Percentiles rank a stretch among this genome's conserved stretches.
These are phyloP conservation scores for Caenorhabditis sp. DNA, from an alignment of 2,888 invertebrate genomes.

Conservation along the genomic window DNA sequence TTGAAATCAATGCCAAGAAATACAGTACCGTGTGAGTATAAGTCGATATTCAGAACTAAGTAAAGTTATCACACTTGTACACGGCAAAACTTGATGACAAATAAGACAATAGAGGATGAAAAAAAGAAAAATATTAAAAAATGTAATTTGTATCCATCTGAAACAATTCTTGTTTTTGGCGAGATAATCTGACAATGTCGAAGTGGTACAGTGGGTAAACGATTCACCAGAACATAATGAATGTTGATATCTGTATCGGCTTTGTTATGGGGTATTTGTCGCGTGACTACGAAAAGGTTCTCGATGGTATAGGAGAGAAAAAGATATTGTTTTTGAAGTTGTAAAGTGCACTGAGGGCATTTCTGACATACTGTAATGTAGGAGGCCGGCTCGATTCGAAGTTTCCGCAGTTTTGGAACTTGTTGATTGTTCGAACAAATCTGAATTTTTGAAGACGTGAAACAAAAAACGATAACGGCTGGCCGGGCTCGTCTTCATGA, in stretches of 20 bases:
- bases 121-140: not conserved
- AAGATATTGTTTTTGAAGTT: not conserved
- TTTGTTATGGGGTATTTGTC: not conserved
- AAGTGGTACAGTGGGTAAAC: not conserved
- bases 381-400: conserved; percentile 21
- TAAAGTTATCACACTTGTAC: not conserved
- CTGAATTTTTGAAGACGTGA: conserved; percentile 8
- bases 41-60: not conserved
- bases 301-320: not conserved
- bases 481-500: too few species aligned
- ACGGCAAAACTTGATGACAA: not conserved
- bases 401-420: conserved; percentile 22
- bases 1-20: conserved; percentile 47
- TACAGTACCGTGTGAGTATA: conserved; percentile 12
- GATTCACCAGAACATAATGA: not conserved
- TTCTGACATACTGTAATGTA: conserved; percentile 33
- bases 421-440: conserved; percentile 18
- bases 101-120: not conserved
- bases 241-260: not conserved
- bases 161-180: not conserved
- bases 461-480: too few species aligned
- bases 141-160: not conserved
- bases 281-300: not conserved
- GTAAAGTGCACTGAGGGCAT: conserved; percentile 34
- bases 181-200: not conserved